Evolutionary conservation across 2,797 vertebrate species (phyloP), one percentile per base, ranked within the genome.

Genomic region (Poecilia wingei): DNA sequence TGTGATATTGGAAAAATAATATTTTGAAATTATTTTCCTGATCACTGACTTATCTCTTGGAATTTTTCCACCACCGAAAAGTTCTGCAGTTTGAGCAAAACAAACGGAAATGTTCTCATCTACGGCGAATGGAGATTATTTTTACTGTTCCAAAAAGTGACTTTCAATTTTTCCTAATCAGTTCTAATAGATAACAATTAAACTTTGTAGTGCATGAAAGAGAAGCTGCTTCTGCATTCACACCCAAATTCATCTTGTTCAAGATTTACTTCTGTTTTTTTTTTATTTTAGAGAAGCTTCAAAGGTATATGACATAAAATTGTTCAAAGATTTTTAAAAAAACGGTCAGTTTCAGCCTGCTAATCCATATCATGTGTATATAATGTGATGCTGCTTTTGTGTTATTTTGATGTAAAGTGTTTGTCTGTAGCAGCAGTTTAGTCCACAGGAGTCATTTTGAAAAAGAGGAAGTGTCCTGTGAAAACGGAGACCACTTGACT

Each of bases 21-120:
- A 95, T 96, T 70, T 95, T 95, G 89, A 94, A 95, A 96, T 96
- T 94, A 95, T 95, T 96, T 96, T 96, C 95, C 95, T 95, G 95
- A 96, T 96, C 95, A 96, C 91, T 96, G 95, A 85, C 88, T 95
- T 95, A 95, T 96, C 95, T 94, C 91, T 93, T 95, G 94, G 95
- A 95, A 95, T 93, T 92, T 93, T 94, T 96, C 95, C 95, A 95
- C 92, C 90, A 91, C 84, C 84, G 88, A 87, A 92, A 93, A 94
- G 92, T 94, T 95, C 89, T 90, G 91, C 92, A 93, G 90, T 94
- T 93, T 93, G 92, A 92, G 86, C 90, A 95, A 95, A 94, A 95
- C 94, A 94, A 96, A 96, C 93, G 86, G 87, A 91, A 93, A 94
- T 41, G 87, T 91, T 93, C 86, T 94, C 94, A 92, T 92, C 94